A percentile compares a stretch with the other conserved stretches of the same genome.
Evolutionary conservation across 2,888 invertebrate genomes (phyloP).

Genomic region (Drosophila siamana): DNA sequence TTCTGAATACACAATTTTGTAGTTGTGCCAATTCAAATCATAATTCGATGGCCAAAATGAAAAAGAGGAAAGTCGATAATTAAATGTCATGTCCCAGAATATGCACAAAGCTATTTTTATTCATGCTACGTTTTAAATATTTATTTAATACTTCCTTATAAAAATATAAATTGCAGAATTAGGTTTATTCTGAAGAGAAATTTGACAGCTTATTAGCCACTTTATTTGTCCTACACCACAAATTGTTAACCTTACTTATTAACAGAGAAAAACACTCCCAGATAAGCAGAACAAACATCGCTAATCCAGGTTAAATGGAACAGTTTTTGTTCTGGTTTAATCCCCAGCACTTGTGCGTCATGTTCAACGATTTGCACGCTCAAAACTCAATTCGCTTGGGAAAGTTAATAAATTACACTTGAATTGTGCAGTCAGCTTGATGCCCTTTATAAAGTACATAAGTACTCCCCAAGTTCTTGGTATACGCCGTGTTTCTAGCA

Average conservation of each 20-base stretch:
- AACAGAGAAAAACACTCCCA: not conserved
- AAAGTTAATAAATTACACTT: constrained; percentile 69
- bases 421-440: constrained; percentile 66
- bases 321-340: constrained; percentile 2
- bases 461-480: constrained; percentile 31
- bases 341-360: constrained; percentile 20
- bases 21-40: not conserved
- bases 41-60: not conserved
- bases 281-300: not conserved
- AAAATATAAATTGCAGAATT: too few species aligned
- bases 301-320: not conserved
- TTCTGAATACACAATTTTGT: not conserved
- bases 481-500: constrained; percentile 48
- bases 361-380: constrained; percentile 30
- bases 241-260: not conserved
- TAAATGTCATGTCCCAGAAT: too few species aligned
- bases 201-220: not conserved
- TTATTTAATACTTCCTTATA: too few species aligned
- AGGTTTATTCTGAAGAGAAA: not conserved
- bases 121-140: too few species aligned
- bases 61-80: too few species aligned
- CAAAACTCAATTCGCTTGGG: constrained; percentile 38
- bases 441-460: constrained; percentile 57
- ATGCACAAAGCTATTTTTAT: too few species aligned
- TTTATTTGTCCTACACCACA: not conserved